Conservation (phyloP, 1,140 invertebrate species). For the Campoletis sonorensis region DNA sequence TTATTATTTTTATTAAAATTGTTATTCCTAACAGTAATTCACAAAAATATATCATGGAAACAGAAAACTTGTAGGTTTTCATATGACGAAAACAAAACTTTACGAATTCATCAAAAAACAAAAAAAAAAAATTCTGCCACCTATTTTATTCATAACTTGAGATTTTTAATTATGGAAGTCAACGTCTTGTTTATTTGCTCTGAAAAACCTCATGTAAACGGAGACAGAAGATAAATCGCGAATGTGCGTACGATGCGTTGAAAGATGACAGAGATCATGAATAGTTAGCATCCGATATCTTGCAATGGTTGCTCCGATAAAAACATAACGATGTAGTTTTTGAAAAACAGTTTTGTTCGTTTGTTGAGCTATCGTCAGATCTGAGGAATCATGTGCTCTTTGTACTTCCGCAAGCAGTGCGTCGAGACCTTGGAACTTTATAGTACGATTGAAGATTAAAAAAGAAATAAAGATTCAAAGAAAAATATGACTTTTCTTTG, state of each 20-base stretch:
- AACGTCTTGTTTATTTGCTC: too few species aligned
- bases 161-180: too few species aligned
- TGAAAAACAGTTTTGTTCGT: constrained; percentile 23
- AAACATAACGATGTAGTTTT: constrained; percentile 7
- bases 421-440: not conserved
- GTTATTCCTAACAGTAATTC: too few species aligned
- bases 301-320: not conserved
- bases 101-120: too few species aligned
- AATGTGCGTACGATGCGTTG: not conserved
- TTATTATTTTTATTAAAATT: too few species aligned
- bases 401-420: constrained; percentile 28
- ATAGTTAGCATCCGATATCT: constrained; percentile 17
- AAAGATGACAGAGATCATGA: not conserved
- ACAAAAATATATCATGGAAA: too few species aligned
- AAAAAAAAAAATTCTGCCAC: too few species aligned
- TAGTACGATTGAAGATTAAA: not conserved
- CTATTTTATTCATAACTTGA: too few species aligned
- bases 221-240: constrained; percentile 10
- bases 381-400: not conserved
- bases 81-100: too few species aligned
- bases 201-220: not conserved
- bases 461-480: not conserved
- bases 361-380: constrained; percentile 5
- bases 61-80: too few species aligned
- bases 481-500: not conserved